These are phyloP conservation scores for Phenganax stokvisi DNA, from an alignment of 92 coral and sea anemone genomes.

Conservation along the genomic window DNA sequence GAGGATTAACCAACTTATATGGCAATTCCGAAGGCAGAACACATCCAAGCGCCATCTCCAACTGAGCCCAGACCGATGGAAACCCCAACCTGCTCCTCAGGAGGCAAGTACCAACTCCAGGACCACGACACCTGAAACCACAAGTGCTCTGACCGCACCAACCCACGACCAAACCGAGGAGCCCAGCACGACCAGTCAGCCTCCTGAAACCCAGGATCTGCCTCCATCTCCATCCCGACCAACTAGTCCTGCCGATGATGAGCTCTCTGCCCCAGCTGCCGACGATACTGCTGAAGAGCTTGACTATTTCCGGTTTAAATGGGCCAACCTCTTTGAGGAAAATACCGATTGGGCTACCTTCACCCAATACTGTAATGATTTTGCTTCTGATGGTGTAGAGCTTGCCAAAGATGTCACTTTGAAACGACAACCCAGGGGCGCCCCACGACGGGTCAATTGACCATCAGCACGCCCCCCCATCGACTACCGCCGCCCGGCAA, in stretches of 20 bases:
- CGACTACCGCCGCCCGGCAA: neutral
- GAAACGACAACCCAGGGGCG: neutral
- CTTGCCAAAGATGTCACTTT: neutral
- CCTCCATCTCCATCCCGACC: neutral
- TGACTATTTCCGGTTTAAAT: neutral
- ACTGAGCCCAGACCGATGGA: too few species aligned
- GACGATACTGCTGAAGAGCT: neutral
- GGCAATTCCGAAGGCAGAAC: too few species aligned
- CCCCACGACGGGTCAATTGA: neutral
- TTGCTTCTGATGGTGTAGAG: neutral
- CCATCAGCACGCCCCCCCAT: neutral
- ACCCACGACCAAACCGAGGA: too few species aligned
- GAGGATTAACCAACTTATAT: too few species aligned
- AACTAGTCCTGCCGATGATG: neutral
- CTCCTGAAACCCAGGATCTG: too few species aligned
- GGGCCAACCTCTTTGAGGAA: neutral
- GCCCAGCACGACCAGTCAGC: too few species aligned
- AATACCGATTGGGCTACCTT: neutral
- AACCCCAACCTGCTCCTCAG: too few species aligned
- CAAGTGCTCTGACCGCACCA: too few species aligned
- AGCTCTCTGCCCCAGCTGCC: neutral
- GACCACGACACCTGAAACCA: too few species aligned
- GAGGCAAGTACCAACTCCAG: too few species aligned
- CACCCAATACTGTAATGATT: neutral
- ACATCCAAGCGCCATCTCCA: too few species aligned